Evolutionary conservation across 2,113 vertebrate species (phyloP).

Genomic region (Lethenteron camtschaticum): DNA sequence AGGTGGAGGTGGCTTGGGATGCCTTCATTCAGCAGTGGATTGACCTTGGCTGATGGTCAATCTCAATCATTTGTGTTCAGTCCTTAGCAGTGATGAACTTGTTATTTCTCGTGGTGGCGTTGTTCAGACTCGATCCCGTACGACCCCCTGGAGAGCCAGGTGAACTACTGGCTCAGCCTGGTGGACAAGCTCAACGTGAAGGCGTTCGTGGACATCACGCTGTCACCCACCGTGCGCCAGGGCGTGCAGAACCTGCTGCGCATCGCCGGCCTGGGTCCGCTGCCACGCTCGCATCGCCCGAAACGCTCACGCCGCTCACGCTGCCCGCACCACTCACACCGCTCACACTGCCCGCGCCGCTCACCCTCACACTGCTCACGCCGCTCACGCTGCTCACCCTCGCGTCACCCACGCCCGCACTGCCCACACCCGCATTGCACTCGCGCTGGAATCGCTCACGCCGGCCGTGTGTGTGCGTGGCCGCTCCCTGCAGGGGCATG

Average conservation of each 20-base stretch:
- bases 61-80: too few relatives aligned
- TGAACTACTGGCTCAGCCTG: constrained; percentile 55
- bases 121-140: constrained; percentile 35
- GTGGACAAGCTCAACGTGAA: constrained; percentile 69
- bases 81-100: too few relatives aligned
- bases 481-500: constrained; percentile 41
- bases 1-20: too few relatives aligned
- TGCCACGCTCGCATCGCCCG: not conserved
- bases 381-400: not conserved
- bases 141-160: constrained; percentile 47
- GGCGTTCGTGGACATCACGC: constrained; percentile 55
- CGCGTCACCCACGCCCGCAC: not conserved
- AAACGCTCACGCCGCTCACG: not conserved
- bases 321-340: not conserved
- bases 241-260: constrained; percentile 65
- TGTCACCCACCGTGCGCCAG: constrained; percentile 40
- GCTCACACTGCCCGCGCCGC: not conserved
- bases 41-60: too few relatives aligned
- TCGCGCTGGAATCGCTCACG: not conserved
- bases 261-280: constrained; percentile 62
- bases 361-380: not conserved
- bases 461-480: not conserved
- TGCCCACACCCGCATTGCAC: not conserved
- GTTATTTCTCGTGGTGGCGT: not conserved
- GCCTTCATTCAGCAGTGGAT: too few relatives aligned